Evolutionary conservation across 2,113 vertebrate genomes (phyloP).

Genomic region (Neolamprologus toae): DNA sequence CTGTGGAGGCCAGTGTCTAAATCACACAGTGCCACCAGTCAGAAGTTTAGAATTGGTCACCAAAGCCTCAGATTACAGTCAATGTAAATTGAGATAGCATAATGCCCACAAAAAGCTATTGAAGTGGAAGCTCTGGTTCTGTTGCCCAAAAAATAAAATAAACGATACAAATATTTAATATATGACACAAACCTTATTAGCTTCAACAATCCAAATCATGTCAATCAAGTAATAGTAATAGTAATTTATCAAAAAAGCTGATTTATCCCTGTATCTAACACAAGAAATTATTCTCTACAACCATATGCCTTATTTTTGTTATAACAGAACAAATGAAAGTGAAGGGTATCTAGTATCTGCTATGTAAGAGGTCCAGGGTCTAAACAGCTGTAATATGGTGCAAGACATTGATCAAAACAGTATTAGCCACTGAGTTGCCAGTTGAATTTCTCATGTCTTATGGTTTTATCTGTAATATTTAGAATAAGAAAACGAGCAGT

Average conservation of each 20-base stretch:
- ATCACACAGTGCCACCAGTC: neutral
- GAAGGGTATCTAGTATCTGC: neutral
- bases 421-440: neutral
- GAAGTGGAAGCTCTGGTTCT: neutral
- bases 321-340: neutral
- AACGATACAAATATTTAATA: neutral
- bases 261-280: neutral
- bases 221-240: neutral
- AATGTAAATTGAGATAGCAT: neutral
- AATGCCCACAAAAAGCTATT: neutral
- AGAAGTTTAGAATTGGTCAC: neutral
- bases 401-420: neutral
- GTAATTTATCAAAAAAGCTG: neutral
- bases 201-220: neutral
- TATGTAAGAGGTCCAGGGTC: neutral
- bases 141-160: neutral
- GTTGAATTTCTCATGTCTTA: neutral
- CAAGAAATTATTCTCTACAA: neutral
- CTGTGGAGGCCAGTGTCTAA: conserved; percentile 11
- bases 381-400: neutral
- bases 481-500: neutral
- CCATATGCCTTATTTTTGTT: neutral
- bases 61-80: neutral
- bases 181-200: neutral
- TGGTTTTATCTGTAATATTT: neutral